A percentile compares a stretch with the other conserved stretches of the same genome.
Conservation (phyloP, 2,888 invertebrate species). For the Drosophila tripunctata region DNA sequence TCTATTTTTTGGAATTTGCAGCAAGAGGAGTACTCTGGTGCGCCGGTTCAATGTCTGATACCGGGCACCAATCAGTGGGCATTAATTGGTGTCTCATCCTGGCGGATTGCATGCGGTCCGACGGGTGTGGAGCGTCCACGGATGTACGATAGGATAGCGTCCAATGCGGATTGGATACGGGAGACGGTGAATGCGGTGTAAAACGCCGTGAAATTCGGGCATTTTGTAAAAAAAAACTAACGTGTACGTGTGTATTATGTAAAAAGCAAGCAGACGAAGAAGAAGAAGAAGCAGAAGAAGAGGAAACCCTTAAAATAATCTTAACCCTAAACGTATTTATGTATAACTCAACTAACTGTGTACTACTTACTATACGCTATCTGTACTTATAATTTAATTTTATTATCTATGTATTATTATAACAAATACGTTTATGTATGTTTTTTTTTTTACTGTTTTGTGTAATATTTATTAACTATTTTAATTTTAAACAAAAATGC, state of each 20-base stretch:
- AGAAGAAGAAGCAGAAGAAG: background rate
- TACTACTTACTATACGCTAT: conserved; percentile 42
- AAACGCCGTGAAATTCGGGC: background rate
- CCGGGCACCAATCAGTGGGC: conserved; percentile 91
- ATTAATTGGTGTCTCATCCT: conserved; percentile 91
- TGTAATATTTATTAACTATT: conserved; percentile 78
- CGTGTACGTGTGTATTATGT: conserved; percentile 60
- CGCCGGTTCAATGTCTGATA: conserved; percentile 92
- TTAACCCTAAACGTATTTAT: conserved; percentile 7
- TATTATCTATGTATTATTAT: conserved; percentile 40
- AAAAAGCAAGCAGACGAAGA: conserved; percentile 21
- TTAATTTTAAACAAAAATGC: conserved; percentile 63
- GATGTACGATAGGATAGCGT: conserved; percentile 92
- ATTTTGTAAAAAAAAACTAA: conserved; percentile 31
- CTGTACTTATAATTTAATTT: conserved; percentile 34
- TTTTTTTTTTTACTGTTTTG: conserved; percentile 69
- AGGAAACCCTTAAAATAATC: background rate
- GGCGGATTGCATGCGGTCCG: conserved; percentile 93
- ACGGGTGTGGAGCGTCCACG: conserved; percentile 91
- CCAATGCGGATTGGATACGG: conserved; percentile 94
- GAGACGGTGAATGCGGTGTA: conserved; percentile 87
- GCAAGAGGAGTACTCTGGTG: conserved; percentile 95
- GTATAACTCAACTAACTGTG: conserved; percentile 54
- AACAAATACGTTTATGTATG: conserved; percentile 15
- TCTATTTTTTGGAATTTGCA: conserved; percentile 79